Conservation (phyloP, 2,113 vertebrate species). For the Jaculus jaculus region DNA sequence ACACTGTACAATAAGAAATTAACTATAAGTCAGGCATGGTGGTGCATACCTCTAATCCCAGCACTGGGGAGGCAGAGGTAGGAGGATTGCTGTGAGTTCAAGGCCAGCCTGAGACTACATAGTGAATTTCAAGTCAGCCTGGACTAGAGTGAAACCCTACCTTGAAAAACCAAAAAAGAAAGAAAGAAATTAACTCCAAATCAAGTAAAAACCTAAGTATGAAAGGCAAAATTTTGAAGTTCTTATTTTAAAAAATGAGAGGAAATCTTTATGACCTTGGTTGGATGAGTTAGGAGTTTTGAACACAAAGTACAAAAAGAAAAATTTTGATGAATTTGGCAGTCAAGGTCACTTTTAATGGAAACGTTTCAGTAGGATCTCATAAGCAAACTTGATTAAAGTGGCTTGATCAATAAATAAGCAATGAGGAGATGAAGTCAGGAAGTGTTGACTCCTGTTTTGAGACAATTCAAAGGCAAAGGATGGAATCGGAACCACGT, state of each 20-base stretch:
- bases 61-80: too few species aligned
- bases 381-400: slow-evolving; percentile 1
- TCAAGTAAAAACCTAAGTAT: slow-evolving; percentile 5
- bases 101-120: too few species aligned
- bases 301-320: slow-evolving; percentile 12
- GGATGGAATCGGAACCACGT: slow-evolving; percentile 7
- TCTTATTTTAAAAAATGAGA: not conserved
- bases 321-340: slow-evolving; percentile 13
- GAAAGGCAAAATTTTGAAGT: slow-evolving; percentile 49
- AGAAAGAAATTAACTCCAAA: slow-evolving; percentile 30
- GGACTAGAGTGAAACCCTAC: too few species aligned
- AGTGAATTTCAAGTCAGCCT: too few species aligned
- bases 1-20: not conserved
- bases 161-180: too few species aligned
- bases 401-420: not conserved
- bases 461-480: slow-evolving; percentile 24
- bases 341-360: slow-evolving; percentile 18
- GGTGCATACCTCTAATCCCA: too few species aligned
- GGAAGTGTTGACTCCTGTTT: not conserved
- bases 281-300: not conserved
- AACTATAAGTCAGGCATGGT: too few species aligned
- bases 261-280: not conserved
- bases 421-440: not conserved
- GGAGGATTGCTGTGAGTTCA: too few species aligned
- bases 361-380: slow-evolving; percentile 26